Evolutionary conservation across 2,888 invertebrate genomes (phyloP).

Genomic region (Coleophora deauratella): DNA sequence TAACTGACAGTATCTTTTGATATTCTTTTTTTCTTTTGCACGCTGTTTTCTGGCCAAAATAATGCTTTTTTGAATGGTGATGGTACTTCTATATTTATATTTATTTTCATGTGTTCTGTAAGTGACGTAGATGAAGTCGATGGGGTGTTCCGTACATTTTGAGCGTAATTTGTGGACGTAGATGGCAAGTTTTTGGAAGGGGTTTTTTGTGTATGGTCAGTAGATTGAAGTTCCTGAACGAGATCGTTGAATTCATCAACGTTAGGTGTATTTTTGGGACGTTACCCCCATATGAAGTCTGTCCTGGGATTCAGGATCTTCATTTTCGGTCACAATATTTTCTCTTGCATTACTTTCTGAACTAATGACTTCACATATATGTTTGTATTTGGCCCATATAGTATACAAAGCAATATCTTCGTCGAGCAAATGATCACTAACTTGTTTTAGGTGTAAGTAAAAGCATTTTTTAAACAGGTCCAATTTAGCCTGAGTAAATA

Average conservation of each 20-base stretch:
- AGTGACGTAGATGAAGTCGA: background rate
- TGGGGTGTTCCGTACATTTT: background rate
- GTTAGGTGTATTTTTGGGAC: no score
- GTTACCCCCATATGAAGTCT: background rate
- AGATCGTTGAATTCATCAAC: no score
- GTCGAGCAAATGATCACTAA: constrained; percentile 8
- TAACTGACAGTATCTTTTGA: constrained; percentile 1
- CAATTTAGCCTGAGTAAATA: constrained; percentile 15
- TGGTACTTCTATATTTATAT: constrained; percentile 21
- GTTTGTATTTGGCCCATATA: constrained; percentile 19
- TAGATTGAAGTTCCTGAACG: no score
- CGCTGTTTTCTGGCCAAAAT: constrained; percentile 1
- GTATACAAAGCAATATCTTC: constrained; percentile 16
- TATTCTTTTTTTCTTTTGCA: constrained; percentile 1
- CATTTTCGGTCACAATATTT: background rate
- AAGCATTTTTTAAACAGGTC: constrained; percentile 16
- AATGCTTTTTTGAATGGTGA: constrained; percentile 23
- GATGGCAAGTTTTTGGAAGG: background rate
- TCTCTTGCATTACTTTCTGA: background rate
- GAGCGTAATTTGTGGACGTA: background rate
- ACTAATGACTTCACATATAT: constrained; percentile 7
- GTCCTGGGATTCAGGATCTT: background rate
- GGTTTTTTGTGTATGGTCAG: background rate
- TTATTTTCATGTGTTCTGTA: constrained; percentile 7
- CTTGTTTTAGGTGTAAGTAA: constrained; percentile 12